phyloP scores from a whole-genome alignment of 1,140 invertebrate species.

The Lanistes nyassanus region DNA sequence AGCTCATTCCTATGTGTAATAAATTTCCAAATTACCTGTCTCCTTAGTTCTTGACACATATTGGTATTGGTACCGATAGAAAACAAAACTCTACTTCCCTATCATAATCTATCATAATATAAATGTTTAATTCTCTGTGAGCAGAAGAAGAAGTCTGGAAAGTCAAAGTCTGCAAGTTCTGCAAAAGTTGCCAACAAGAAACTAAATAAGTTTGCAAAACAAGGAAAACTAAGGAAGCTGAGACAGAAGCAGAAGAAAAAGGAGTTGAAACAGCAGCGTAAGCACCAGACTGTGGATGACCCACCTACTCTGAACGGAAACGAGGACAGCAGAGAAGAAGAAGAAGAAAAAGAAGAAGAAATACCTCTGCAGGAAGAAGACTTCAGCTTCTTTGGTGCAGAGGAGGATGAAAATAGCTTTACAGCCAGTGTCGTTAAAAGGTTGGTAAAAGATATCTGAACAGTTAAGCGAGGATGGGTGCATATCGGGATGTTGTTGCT shows the following conservation, averaged over 20 bases:
- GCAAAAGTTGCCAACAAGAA: slow-evolving; percentile 60
- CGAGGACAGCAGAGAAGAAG: slow-evolving; percentile 11
- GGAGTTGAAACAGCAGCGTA: slow-evolving; percentile 31
- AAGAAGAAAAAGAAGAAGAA: slow-evolving; percentile 26
- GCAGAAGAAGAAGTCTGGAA: neutral
- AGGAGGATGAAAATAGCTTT: slow-evolving; percentile 39
- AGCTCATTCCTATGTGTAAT: too few relatives aligned
- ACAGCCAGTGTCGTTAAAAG: slow-evolving; percentile 21
- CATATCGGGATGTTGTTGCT: too few relatives aligned
- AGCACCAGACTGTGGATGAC: slow-evolving; percentile 8
- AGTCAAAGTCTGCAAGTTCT: slow-evolving; percentile 38
- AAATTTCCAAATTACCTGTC: too few relatives aligned
- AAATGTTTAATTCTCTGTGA: too few relatives aligned
- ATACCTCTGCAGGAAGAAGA: slow-evolving; percentile 23
- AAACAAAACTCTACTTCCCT: too few relatives aligned
- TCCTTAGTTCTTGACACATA: too few relatives aligned
- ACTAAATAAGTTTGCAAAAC: slow-evolving; percentile 58
- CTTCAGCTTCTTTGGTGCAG: slow-evolving; percentile 19
- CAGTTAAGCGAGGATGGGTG: too few relatives aligned
- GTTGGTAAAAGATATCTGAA: slow-evolving; percentile 23
- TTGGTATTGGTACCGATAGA: too few relatives aligned
- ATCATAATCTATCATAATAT: too few relatives aligned
- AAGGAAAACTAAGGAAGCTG: slow-evolving; percentile 56
- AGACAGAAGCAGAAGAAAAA: slow-evolving; percentile 45
- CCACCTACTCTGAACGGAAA: neutral